Evolutionary conservation across 2,797 vertebrate species (phyloP).

Genomic region (Sciaenops ocellatus): DNA sequence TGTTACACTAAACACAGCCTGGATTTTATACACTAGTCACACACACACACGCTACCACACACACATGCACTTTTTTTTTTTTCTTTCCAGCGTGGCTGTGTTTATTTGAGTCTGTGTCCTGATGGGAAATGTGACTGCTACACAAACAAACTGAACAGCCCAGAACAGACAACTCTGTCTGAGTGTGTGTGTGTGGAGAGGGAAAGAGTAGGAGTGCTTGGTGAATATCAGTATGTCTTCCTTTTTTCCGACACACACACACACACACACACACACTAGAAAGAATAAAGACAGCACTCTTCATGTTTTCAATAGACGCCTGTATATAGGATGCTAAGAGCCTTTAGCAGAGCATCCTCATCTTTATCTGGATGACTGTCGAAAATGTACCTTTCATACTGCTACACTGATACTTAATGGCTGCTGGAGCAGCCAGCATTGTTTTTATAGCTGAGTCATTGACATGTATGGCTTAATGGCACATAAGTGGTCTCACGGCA

Average conservation of each 20-base stretch:
- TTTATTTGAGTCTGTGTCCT: slow-evolving; percentile 88
- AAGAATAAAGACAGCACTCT: slow-evolving; percentile 32
- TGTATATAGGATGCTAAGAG: neutral
- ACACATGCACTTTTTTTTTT: slow-evolving; percentile 37
- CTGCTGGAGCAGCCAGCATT: slow-evolving; percentile 7
- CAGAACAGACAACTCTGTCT: slow-evolving; percentile 65
- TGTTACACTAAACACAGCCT: slow-evolving; percentile 71
- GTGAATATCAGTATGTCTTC: slow-evolving; percentile 33
- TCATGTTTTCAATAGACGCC: slow-evolving; percentile 16
- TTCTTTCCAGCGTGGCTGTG: slow-evolving; percentile 80
- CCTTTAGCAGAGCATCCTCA: slow-evolving; percentile 1
- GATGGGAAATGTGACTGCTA: slow-evolving; percentile 88
- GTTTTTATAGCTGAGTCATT: neutral
- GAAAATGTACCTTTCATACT: slow-evolving; percentile 20
- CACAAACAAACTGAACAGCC: slow-evolving; percentile 83
- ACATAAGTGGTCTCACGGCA: neutral
- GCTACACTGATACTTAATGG: slow-evolving; percentile 29
- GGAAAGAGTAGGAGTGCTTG: neutral
- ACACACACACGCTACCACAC: slow-evolving; percentile 35
- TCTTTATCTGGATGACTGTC: slow-evolving; percentile 11
- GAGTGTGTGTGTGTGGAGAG: slow-evolving; percentile 25
- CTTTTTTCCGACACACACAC: slow-evolving; percentile 30
- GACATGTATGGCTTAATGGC: neutral
- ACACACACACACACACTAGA: slow-evolving; percentile 15
- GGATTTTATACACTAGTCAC: slow-evolving; percentile 48